Evolutionary conservation across 2,113 vertebrate species (phyloP).

Genomic region (Brachyhypopomus gauderio): DNA sequence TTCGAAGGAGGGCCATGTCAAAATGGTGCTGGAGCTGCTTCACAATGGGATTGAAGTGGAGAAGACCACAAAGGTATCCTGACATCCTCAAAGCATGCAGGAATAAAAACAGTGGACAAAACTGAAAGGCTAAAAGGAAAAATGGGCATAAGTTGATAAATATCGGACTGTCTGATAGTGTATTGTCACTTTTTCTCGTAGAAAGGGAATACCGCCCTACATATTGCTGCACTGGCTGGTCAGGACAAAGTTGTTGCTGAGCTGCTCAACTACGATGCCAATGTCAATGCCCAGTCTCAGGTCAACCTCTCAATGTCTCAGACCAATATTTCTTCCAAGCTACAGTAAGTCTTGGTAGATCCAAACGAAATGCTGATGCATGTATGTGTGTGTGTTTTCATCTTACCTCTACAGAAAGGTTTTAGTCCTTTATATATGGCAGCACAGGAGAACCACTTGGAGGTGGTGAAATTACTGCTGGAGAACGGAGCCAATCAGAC

Average conservation of each 20-base stretch:
- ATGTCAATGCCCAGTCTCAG: slow-evolving; percentile 96
- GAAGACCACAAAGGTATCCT: slow-evolving; percentile 90
- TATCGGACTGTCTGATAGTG: not conserved
- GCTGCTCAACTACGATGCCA: slow-evolving; percentile 90
- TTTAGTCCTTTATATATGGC: slow-evolving; percentile 99
- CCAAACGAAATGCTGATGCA: not conserved
- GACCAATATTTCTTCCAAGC: slow-evolving; percentile 3
- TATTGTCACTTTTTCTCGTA: too few relatives aligned
- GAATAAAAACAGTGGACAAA: not conserved
- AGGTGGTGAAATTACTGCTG: slow-evolving; percentile 96
- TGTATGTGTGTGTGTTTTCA: slow-evolving; percentile 14
- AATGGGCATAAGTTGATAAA: not conserved
- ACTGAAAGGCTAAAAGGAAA: too few relatives aligned
- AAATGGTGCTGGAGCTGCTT: slow-evolving; percentile 94
- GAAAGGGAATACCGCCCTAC: slow-evolving; percentile 98
- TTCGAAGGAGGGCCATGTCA: slow-evolving; percentile 96
- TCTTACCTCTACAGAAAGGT: slow-evolving; percentile 84
- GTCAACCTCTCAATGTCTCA: slow-evolving; percentile 65
- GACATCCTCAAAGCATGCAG: not conserved
- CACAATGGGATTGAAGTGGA: slow-evolving; percentile 91
- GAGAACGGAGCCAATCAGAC: slow-evolving; percentile 98
- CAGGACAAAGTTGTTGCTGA: slow-evolving; percentile 87
- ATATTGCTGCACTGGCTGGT: slow-evolving; percentile 92
- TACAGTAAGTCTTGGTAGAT: not conserved
- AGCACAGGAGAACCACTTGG: slow-evolving; percentile 95